Evolutionary conservation across 1,140 invertebrate genomes (phyloP).

Genomic region (Oncopodura yosiiana): DNA sequence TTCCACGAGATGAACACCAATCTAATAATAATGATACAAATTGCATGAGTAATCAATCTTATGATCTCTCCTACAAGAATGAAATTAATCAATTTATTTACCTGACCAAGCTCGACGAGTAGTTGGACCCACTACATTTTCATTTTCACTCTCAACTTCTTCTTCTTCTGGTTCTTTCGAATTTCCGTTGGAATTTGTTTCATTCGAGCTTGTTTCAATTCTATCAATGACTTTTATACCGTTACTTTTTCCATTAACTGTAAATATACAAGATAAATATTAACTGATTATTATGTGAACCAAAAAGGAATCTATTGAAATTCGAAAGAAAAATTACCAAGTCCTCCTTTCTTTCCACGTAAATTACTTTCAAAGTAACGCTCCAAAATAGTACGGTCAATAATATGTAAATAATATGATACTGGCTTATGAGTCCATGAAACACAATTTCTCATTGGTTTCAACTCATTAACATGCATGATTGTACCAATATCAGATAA

Average conservation of each 20-base stretch:
- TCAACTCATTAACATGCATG: conserved; percentile 94
- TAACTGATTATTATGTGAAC: not conserved
- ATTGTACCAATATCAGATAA: conserved; percentile 89
- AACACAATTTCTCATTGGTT: conserved; percentile 84
- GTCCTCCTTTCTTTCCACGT: conserved; percentile 16
- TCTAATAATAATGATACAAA: no score
- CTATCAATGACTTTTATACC: conserved; percentile 33
- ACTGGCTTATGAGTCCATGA: conserved; percentile 98
- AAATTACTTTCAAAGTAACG: conserved; percentile 82
- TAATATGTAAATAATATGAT: conserved; percentile 93
- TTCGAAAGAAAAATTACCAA: not conserved
- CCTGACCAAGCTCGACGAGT: conserved; percentile 63
- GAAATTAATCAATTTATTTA: conserved; percentile 49
- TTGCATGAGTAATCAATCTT: not conserved
- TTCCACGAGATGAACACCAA: conserved; percentile 48
- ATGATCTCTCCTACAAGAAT: not conserved
- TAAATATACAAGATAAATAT: not conserved
- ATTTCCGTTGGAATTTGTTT: conserved; percentile 37
- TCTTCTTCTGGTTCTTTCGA: conserved; percentile 26
- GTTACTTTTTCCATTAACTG: conserved; percentile 23
- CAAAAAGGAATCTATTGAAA: not conserved
- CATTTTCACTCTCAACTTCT: conserved; percentile 34
- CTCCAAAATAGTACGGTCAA: conserved; percentile 90
- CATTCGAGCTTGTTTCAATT: no score
- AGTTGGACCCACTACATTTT: conserved; percentile 51